Base-by-base conservation (phyloP, 2,797 vertebrate genomes). In the Enteromius radiatus region DNA sequence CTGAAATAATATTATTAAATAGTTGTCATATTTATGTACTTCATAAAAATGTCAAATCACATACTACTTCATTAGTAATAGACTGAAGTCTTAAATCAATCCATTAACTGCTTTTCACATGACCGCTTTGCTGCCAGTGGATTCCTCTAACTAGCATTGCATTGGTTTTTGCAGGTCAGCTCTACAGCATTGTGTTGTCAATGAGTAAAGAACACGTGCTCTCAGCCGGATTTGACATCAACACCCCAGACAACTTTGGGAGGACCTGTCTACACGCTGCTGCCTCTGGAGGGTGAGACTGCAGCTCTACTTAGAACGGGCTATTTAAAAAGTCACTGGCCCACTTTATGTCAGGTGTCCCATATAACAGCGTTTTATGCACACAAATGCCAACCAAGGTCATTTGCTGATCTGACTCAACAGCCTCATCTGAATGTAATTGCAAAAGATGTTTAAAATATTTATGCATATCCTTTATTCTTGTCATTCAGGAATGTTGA, bases 191-290 rank as follows among this genome's bases (percentile, higher is more conserved):
- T 83, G 98, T 99, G 88, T 97, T 97, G 89, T 99, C 98, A 61
- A 96, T 99, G 95, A 99, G 98, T 93, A 99, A 99, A 12, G 98
- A 99, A 94, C 98, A 99, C 3, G 97, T 99, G 88, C 97, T 99
- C 88, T 99, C 97, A 0, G 98, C 98, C 86, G 98, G 98, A 92
- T 99, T 99, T 91, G 98, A 99, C 95, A 99, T 99, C 92, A 98
- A 99, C 94, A 99, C 96, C 56, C 97, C 98, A 84, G 98, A 99
- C 94, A 97, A 96, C 96, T 97, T 98, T 88, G 98, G 98, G 90
- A 97, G 98, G 91, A 99, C 98, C 92, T 99, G 97, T 94, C 97
- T 99, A 92, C 98, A 99, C 90, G 98, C 98, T 95, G 98, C 98
- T 96, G 98, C 98, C 94, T 99, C 97, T 78, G 98, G 98, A 95